Conservation (phyloP, 1,140 invertebrate species). For the Leptinotarsa lineolata region DNA sequence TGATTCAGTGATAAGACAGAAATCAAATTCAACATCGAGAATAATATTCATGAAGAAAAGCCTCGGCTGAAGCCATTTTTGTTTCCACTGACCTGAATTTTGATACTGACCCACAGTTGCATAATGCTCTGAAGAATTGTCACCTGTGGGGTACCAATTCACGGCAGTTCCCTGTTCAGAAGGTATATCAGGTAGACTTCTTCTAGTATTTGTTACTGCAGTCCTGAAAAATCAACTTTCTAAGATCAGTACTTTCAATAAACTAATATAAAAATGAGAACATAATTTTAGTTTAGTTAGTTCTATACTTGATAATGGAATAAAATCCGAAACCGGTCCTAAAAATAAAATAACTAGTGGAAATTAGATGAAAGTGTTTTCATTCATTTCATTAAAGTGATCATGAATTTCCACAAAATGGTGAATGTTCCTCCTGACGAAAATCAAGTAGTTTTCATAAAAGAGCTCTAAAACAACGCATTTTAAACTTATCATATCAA, state of each 20-base stretch:
- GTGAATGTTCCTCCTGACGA: too few species aligned
- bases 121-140: conserved; percentile 68
- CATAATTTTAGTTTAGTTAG: not conserved
- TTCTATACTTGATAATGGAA: too few species aligned
- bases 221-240: conserved; percentile 32
- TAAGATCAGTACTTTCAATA: not conserved
- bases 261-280: not conserved
- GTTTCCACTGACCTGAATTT: conserved; percentile 40
- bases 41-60: not conserved
- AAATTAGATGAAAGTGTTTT: too few species aligned
- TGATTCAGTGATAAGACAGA: not conserved
- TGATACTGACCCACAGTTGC: conserved; percentile 64
- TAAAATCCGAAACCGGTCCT: too few species aligned
- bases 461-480: too few species aligned
- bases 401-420: too few species aligned
- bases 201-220: conserved; percentile 59
- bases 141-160: conserved; percentile 58
- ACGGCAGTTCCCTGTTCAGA: conserved; percentile 55
- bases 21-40: not conserved
- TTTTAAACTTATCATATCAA: too few species aligned
- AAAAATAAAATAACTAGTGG: too few species aligned
- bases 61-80: not conserved
- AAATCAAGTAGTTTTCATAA: too few species aligned
- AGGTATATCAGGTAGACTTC: conserved; percentile 71
- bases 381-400: too few species aligned